Base-by-base conservation (phyloP, 2,113 vertebrate genomes). In the Oncorhynchus nerka region DNA sequence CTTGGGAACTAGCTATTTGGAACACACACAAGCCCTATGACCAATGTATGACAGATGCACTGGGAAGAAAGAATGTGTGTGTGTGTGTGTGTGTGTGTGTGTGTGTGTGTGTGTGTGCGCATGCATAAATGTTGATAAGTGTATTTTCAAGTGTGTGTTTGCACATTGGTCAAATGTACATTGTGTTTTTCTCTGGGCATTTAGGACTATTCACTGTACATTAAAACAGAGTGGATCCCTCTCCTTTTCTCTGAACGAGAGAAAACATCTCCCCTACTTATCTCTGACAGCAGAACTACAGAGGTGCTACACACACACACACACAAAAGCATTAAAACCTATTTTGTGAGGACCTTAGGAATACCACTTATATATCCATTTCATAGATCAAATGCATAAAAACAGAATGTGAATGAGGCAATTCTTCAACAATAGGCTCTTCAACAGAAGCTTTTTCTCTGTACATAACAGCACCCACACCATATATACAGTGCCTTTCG, bases 311-410 rank as follows among this genome's bases (percentile, higher is more conserved):
- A 81, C 80, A 48, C 80, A 45, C 34, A 1, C n/a, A 16, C 32
- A 19, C 73, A 28, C 75, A 85, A 83, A 55, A 77, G 79, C 81
- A 82, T 82, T 89, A 85, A 87, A 70, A 73, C 82, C 79, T 77
- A 77, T 77, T 89, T 88, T 88, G 83, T 87, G 79, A 74, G 59
- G 59, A 81, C 84, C 86, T 89, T 89, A 81, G 83, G 83, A 84
- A 81, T 75, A 78, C 70, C 75, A 65, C 66, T 82, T 79, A 74
- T 85, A 78, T 78, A 76, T 20, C 61, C 73, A 65, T 79, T 83
- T n/a, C n/a, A 4, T 70, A 59, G 70, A 83, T 80, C 74, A 81
- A 80, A 85, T 74, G 45, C 4, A 79, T 66, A 8, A 70, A 84
- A 73, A 77, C 30, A 28, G 59, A 68, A 75, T 83, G 76, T 86